Conservation (phyloP, 1,140 invertebrate species). For the Tetranychus urticae region DNA sequence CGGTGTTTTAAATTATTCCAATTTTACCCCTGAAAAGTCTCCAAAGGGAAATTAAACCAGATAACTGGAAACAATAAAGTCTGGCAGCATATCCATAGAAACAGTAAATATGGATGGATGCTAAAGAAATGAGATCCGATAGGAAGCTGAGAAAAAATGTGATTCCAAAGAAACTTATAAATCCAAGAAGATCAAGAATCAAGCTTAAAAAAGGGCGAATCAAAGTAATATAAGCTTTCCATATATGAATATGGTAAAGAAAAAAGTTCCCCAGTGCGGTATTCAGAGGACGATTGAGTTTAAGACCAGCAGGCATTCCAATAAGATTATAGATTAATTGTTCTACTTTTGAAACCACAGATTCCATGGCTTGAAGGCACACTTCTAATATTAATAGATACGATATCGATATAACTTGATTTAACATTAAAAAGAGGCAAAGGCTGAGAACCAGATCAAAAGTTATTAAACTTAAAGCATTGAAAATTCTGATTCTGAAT, state of each 20-base stretch:
- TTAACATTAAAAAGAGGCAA: too few species aligned
- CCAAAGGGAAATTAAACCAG: constrained; percentile 46
- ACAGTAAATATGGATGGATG: constrained; percentile 75
- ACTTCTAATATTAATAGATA: too few species aligned
- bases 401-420: too few species aligned
- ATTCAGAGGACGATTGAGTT: constrained; percentile 67
- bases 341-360: constrained; percentile 22
- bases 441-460: too few species aligned
- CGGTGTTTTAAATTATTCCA: constrained; percentile 51
- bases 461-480: too few species aligned
- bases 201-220: constrained; percentile 18
- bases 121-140: constrained; percentile 50
- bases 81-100: constrained; percentile 83
- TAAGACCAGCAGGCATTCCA: constrained; percentile 71
- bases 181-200: constrained; percentile 5
- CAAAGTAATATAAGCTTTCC: constrained; percentile 35
- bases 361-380: not conserved
- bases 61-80: constrained; percentile 64
- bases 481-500: too few species aligned
- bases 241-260: constrained; percentile 70
- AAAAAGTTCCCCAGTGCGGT: constrained; percentile 67
- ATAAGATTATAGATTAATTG: constrained; percentile 56
- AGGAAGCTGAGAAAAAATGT: constrained; percentile 54
- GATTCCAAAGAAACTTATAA: constrained; percentile 27
- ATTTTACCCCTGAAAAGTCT: constrained; percentile 65